phyloP scores from a whole-genome alignment of 64 coral and sea anemone species.

The Pocillopora verrucosa region DNA sequence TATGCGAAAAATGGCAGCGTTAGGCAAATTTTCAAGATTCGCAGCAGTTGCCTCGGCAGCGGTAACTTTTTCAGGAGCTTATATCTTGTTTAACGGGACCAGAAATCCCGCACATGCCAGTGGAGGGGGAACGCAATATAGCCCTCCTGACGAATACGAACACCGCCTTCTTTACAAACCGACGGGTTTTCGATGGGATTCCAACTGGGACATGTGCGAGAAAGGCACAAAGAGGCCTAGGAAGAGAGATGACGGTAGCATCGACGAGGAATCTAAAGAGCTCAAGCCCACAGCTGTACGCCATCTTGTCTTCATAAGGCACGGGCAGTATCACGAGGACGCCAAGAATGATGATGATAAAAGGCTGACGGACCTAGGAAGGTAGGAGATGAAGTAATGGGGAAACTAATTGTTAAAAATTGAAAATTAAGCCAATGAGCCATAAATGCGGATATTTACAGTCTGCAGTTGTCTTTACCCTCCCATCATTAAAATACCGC shows the following conservation, averaged over 20 bases:
- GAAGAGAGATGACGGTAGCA: constrained; percentile 5
- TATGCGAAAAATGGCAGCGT: constrained; percentile 4
- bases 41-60: constrained; percentile 31
- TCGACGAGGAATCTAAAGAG: constrained; percentile 26
- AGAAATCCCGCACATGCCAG: constrained; percentile 46
- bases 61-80: constrained; percentile 73
- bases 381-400: constrained; percentile 45
- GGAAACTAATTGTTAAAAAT: neutral
- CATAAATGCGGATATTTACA: no score
- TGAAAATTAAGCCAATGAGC: no score
- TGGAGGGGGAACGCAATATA: neutral
- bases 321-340: constrained; percentile 79
- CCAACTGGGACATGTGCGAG: constrained; percentile 92
- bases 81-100: constrained; percentile 52
- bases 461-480: no score
- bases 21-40: constrained; percentile 13
- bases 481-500: no score
- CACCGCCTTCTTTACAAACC: constrained; percentile 54
- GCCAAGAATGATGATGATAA: constrained; percentile 64
- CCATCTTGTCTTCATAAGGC: constrained; percentile 82
- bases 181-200: constrained; percentile 62
- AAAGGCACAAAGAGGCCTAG: constrained; percentile 26
- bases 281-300: constrained; percentile 80
- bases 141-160: constrained; percentile 8
- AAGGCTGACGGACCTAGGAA: constrained; percentile 83